Evolutionary conservation across 2,888 invertebrate species (phyloP), one percentile per base, ranked within the genome.

Genomic region (Deilephila porcellus): DNA sequence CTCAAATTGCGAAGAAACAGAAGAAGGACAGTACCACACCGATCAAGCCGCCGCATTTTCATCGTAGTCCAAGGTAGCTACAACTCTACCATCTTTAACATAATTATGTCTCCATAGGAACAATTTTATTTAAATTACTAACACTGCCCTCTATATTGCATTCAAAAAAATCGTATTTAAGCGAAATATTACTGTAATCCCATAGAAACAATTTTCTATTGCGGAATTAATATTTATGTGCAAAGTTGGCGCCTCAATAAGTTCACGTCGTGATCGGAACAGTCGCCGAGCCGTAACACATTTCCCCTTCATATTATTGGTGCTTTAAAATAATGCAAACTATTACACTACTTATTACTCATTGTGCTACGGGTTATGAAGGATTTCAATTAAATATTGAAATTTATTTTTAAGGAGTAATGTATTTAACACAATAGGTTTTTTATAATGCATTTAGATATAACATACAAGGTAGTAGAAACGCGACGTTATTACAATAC

Each of bases 181-280:
- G 19, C 0, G 53, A n/a, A 56, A 34, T 34, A 63, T 19, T 7
- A 0, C 34, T 63, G 17, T 63, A 63, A 37, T n/a, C 7, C 37
- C 63, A 63, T 3, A n/a, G 63, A n/a, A 37, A 63, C 63, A 34
- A 63, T 37, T 63, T 63, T 37, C 19, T n/a, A 37, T n/a, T 63
- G 34, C 19, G 19, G 37, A n/a, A 37, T n/a, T 45, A 45, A 34
- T 62, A 56, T 37, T 64, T 45, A 64, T 20, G 45, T 37, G n/a
- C 3, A 64, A n/a, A 64, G 34, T 64, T 64, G 11, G 20, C 37
- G 19, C 4, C 45, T 34, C 37, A 63, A 63, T 37, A 63, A 37
- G 17, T 63, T 37, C 34, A 20, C 34, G 20, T 60, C 11, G 29
- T 29, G 60, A 63, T 34, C n/a, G 37, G 4, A 63, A 63, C 34